Base-by-base conservation (phyloP, 2,888 invertebrate species). In the Lacanobia wlatinum region DNA sequence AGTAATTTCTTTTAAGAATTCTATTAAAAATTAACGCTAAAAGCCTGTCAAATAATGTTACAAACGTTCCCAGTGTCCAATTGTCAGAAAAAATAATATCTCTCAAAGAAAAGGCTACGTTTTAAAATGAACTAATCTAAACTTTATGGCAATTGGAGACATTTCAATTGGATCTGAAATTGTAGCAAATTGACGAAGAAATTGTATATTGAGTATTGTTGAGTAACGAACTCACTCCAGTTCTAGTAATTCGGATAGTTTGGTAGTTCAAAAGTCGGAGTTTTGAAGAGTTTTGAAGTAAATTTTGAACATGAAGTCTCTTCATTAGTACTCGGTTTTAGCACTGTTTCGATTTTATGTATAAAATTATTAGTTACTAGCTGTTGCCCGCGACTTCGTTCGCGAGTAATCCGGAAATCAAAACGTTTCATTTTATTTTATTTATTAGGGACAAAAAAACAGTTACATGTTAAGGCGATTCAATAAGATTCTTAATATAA, bases 191-290 rank as follows among this genome's bases (percentile, higher is more conserved):
- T 68, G 64, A 55, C n/a, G 38, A 55, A 68, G 43, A 50, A 61
- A 76, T 76, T 56, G 9, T 62, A 62, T 71, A 76, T 71, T 76
- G 55, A 69, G 55, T 62, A 69, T 77, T 80, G 62, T 81, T 77
- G 21, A 34, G 48, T 28, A 12, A 23, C 59, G 68, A 56, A 38
- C 21, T 46, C 28, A 62, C 48, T 68, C 7, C 18, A 50, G 46
- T 23, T 66, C 10, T 34, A 40, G 28, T 50, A 10, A 50, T 64
- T 67, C 63, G 21, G 28, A 59, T 59, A 75, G 64, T 68, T 64
- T 61, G 21, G 55, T 62, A 64, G 18, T 70, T 46, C 46, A 40
- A 67, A 52, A 70, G 52, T 46, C 18, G 12, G 28, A 60, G 28
- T 56, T 43, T 56, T 40, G 12, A 59, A 46, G 40, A 21, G 2